phyloP scores from a whole-genome alignment of 2,888 invertebrate species.

The Scaptomyza polygonia region DNA sequence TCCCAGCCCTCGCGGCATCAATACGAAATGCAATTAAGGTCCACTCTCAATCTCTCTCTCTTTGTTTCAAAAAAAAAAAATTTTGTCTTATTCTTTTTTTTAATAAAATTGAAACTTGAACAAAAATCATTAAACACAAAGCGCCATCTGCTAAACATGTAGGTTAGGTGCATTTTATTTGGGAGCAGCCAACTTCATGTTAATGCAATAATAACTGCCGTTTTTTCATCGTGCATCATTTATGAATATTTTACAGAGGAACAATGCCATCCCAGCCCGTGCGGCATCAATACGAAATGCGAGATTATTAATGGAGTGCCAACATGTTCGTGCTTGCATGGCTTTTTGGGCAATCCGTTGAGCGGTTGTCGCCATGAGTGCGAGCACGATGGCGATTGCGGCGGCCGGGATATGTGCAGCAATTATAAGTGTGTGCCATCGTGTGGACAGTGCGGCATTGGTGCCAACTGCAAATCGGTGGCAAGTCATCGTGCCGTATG shows the following conservation, averaged over 20 bases:
- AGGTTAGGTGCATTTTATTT: too few relatives aligned
- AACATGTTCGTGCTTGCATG: conserved; percentile 91
- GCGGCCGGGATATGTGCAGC: conserved; percentile 88
- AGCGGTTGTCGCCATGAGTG: conserved; percentile 93
- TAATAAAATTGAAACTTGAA: not conserved
- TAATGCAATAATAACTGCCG: too few relatives aligned
- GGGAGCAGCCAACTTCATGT: too few relatives aligned
- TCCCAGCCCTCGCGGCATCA: too few relatives aligned
- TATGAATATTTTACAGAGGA: conserved; percentile 87
- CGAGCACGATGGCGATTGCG: conserved; percentile 90
- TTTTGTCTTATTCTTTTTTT: not conserved
- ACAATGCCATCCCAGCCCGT: conserved; percentile 92
- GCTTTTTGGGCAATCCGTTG: conserved; percentile 91
- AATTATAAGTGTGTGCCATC: conserved; percentile 91
- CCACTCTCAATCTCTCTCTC: not conserved
- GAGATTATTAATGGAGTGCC: conserved; percentile 91
- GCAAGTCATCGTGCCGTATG: conserved; percentile 91
- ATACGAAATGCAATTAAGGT: conserved; percentile 9
- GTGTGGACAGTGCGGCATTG: conserved; percentile 91
- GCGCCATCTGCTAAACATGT: too few relatives aligned
- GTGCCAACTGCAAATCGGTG: conserved; percentile 91
- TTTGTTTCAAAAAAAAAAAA: too few relatives aligned
- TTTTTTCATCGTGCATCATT: not conserved
- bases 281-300: conserved; percentile 92
- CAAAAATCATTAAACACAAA: not conserved